Evolutionary conservation across 92 coral and sea anemone species (phyloP).

Genomic region (Parazoanthus atlanticus): DNA sequence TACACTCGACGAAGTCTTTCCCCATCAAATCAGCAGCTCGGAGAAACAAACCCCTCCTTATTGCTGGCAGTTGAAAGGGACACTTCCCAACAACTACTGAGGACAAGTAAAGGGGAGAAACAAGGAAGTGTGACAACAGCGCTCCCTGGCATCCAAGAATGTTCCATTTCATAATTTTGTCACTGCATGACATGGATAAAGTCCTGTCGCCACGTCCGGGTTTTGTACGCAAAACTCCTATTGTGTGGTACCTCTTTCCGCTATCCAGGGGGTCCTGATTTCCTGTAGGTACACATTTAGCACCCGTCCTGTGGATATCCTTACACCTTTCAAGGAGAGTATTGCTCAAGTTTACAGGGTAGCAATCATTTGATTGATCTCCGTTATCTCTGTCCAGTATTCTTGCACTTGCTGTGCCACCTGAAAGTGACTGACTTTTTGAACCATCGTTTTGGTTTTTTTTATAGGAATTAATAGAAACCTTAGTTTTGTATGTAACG

Average conservation of each 20-base stretch:
- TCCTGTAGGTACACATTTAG: slow-evolving; percentile 91
- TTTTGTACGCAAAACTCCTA: slow-evolving; percentile 87
- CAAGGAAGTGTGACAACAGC: slow-evolving; percentile 78
- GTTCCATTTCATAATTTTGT: slow-evolving; percentile 96
- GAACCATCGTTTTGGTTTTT: not conserved
- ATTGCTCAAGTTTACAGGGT: not conserved
- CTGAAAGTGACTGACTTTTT: not conserved
- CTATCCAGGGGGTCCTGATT: slow-evolving; percentile 75
- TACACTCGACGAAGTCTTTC: slow-evolving; percentile 37
- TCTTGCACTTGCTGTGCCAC: not conserved
- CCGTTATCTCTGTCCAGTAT: not conserved
- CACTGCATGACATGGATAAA: slow-evolving; percentile 98
- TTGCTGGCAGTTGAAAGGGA: slow-evolving; percentile 65
- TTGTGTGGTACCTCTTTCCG: slow-evolving; percentile 76
- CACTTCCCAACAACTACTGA: slow-evolving; percentile 88
- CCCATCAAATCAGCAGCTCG: slow-evolving; percentile 58
- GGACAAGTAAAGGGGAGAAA: slow-evolving; percentile 76
- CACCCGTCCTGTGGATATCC: slow-evolving; percentile 95
- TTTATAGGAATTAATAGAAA: not conserved
- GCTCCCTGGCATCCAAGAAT: slow-evolving; percentile 97
- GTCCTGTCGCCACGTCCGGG: slow-evolving; percentile 99
- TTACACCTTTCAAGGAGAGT: not conserved
- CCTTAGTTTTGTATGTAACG: not conserved
- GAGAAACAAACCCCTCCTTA: slow-evolving; percentile 75
- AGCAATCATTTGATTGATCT: not conserved